Evolutionary conservation across 2,888 invertebrate species (phyloP), one percentile per base, ranked within the genome.

Genomic region (Drosophila helvetica): DNA sequence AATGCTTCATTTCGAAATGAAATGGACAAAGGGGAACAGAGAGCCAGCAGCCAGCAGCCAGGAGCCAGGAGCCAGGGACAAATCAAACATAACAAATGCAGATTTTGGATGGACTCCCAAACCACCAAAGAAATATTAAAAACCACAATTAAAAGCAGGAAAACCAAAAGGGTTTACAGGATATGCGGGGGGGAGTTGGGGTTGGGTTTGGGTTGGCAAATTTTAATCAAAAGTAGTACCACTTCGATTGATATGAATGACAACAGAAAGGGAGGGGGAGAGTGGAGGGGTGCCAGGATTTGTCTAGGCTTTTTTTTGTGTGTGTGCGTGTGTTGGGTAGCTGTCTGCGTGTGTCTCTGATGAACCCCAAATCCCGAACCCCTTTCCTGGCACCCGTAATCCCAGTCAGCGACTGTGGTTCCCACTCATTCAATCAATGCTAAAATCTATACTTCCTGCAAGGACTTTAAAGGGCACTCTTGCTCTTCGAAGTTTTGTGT

Each of bases 141-240:
- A 89, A 86, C 88, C 89, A 86, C 88, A 87, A 86, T 87, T 89
- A 85, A 87, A 80, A 74, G 53, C 70, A 30, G 47, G n/a, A 45
- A 66, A 66, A 67, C 38, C 67, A 33, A 66, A 66, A 53, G 66
- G 65, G 70, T 50, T 66, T 22, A 3, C 5, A 7, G 7, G 6
- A 6, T 1, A 18, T 12, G 18, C n/a, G 17, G 5, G n/a, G 12
- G 17, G 52, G 22, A 12, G 6, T 33, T 47, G 57, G 25, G 45
- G 48, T 27, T 27, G 25, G 25, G 65, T 17, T 27, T 42, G 53
- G 53, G 47, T 58, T 75, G 78, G 43, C 54, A 80, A 89, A 88
- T 87, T 89, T 80, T 87, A 87, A 87, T 87, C 89, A 89, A 89
- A 88, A 89, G 82, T 88, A 89, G 89, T 89, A 87, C 78, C 86